Evolutionary conservation across 2,888 invertebrate genomes (phyloP), one percentile per base, ranked within the genome.

Genomic region (Scotopteryx bipunctaria): DNA sequence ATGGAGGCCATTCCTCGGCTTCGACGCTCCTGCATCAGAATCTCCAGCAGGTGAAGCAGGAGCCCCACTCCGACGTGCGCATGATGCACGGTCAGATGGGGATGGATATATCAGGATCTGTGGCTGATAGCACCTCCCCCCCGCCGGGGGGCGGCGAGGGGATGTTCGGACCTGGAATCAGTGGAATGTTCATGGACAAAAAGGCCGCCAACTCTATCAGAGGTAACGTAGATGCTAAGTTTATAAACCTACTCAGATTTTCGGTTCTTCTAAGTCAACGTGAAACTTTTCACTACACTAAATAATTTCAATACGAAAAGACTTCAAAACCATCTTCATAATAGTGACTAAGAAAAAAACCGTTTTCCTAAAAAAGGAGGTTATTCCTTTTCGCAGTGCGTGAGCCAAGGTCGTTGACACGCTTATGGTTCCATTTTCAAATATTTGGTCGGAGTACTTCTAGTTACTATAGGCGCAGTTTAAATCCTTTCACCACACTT

Each of bases 141-240:
- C 93, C 93, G 0, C 91, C 92, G 0, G 85, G 87, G 8, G 79
- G 76, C 63, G 81, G 82, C 54, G 88, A 88, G 32, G 83, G 84
- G n/a, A 83, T 90, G 78, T 84, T 86, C 58, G 86, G 88, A 38
- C 80, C 91, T 0, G 82, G 85, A 0, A 78, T 91, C 52, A 78
- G 86, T 14, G 86, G 84, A 19, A 86, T 90, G 85, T 92, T 91
- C 50, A 91, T 92, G 79, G 92, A 92, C 64, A 89, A 91, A 76
- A 93, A 92, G 76, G 91, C 90, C 55, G 92, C 92, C 45, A 94
- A 93, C 75, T 93, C 93, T 41, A 94, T 94, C 61, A 83, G 93
- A 93, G 94, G 94, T 94, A 91, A 65, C 58, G 0, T 47, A 16
- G 25, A 37, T 44, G 13, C 15, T 33, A 17, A 5, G n/a, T n/a